Conservation (phyloP, 2,797 vertebrate genomes). For the Anguilla megastoma region DNA sequence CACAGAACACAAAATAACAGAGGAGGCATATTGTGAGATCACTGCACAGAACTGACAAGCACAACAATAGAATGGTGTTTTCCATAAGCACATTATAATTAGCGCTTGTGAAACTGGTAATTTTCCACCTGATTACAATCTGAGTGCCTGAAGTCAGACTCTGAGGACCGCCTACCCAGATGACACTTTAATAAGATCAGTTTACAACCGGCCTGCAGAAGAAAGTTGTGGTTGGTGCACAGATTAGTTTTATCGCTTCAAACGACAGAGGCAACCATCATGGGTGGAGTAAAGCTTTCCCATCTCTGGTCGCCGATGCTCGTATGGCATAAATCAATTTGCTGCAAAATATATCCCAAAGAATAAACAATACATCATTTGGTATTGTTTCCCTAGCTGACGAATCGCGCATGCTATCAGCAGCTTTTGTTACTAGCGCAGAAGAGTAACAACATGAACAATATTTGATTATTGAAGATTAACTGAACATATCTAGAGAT, state of each 20-base stretch:
- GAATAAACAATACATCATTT: slow-evolving; percentile 63
- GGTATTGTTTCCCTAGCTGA: slow-evolving; percentile 42
- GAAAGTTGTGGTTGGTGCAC: slow-evolving; percentile 42
- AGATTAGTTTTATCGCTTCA: slow-evolving; percentile 67
- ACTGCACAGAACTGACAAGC: slow-evolving; percentile 63
- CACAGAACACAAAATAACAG: not conserved
- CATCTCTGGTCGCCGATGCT: slow-evolving; percentile 55
- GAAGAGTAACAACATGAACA: slow-evolving; percentile 41
- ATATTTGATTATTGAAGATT: slow-evolving; percentile 39
- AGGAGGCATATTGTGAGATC: not conserved
- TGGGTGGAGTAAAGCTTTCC: slow-evolving; percentile 60
- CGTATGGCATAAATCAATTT: slow-evolving; percentile 69
- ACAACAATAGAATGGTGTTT: slow-evolving; percentile 65
- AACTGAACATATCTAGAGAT: slow-evolving; percentile 43
- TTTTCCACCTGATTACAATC: slow-evolving; percentile 78
- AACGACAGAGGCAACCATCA: slow-evolving; percentile 60
- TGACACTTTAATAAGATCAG: slow-evolving; percentile 75
- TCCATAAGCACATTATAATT: slow-evolving; percentile 62
- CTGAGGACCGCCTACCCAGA: slow-evolving; percentile 73
- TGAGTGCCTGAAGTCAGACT: slow-evolving; percentile 73
- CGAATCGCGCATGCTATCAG: slow-evolving; percentile 44
- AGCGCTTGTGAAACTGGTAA: slow-evolving; percentile 72
- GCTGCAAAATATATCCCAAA: slow-evolving; percentile 62
- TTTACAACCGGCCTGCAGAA: slow-evolving; percentile 55
- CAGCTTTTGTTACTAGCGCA: slow-evolving; percentile 47